Base-by-base conservation (phyloP, 2,797 vertebrate species). In the Chelon auratus region DNA sequence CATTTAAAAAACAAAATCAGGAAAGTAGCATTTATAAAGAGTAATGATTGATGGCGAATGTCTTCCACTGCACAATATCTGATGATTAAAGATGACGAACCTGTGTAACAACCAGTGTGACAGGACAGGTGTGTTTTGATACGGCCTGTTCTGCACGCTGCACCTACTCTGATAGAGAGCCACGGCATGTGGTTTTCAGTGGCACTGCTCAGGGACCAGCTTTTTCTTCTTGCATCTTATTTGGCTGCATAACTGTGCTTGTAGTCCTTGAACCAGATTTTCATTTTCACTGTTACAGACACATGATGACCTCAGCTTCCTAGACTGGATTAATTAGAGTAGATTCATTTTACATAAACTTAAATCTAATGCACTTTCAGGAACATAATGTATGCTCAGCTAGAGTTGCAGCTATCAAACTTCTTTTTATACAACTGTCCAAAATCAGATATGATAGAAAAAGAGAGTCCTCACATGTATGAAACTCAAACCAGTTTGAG, bases 191-290 rank as follows among this genome's bases (percentile, higher is more conserved):
- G 18, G 0, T 54, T 66, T 18, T 53, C 30, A 20, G 33, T 43
- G 47, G 54, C 36, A 50, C 15, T 1, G 17, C 60, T 82, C 74
- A 71, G 78, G 66, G 24, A 39, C 40, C 7, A 22, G 8, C 43
- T 47, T 17, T 15, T 4, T 60, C 15, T 53, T 8, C 10, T 37
- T 42, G 2, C 24, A 7, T 2, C 5, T 17, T 3, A 51, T 37
- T 61, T 26, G 26, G 26, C 0, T 60, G 9, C 3, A 14, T 18
- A 47, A 33, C 43, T 0, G 0, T 4, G 33, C 13, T 51, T 2
- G 0, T 45, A 17, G 17, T 42, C 67, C 9, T 17, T 9, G 17
- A n/a, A 45, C 14, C 17, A n/a, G 43, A 45, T 45, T 54, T 5
- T 13, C n/a, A 8, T 0, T 20, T 33, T 80, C n/a, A 51, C 10